Evolutionary conservation across 2,888 invertebrate species (phyloP), one percentile per base, ranked within the genome.

Genomic region (Ditula angustiorana): DNA sequence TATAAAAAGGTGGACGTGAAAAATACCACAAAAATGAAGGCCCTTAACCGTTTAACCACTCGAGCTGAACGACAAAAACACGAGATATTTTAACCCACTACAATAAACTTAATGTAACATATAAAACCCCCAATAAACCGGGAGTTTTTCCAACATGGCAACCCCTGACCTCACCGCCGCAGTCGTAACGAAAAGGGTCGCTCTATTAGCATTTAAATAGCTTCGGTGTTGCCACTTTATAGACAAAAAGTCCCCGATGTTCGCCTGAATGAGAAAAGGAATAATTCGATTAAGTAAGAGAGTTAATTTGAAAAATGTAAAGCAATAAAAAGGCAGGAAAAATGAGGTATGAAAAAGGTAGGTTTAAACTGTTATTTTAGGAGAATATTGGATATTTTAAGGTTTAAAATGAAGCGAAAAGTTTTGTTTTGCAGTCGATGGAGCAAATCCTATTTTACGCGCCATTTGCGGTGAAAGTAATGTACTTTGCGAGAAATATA

Each of bases 131-230:
- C 49, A 62, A 56, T 62, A 62, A 62, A 63, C 33, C 19, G 57
- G 50, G 30, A 19, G 47, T 57, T 63, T 62, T 63, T 63, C 50
- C 57, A 33, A 63, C 63, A 50, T 58, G 63, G 63, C 50, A 63
- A 58, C 63, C 62, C 41, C 49, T 49, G 41, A 53, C 53, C 28
- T 46, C 19, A 5, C 46, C 33, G 46, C 65, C 28, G 55, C 52
- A 26, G 52, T 30, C 50, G 66, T 65, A 67, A 67, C 69, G 69
- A 66, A 70, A 62, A 76, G 77, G 82, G 82, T 82, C 81, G 74
- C 74, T 61, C 47, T 61, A 82, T 82, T 82, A 79, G 83, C 81
- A 82, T 82, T 78, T 82, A 82, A 80, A 82, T 82, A 74, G 79
- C 69, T 73, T 72, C 77, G 66, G 69, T 71, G 64, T 64, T 71